Evolutionary conservation across 2,797 vertebrate genomes (phyloP).

Genomic region (Sphenodon punctatus): DNA sequence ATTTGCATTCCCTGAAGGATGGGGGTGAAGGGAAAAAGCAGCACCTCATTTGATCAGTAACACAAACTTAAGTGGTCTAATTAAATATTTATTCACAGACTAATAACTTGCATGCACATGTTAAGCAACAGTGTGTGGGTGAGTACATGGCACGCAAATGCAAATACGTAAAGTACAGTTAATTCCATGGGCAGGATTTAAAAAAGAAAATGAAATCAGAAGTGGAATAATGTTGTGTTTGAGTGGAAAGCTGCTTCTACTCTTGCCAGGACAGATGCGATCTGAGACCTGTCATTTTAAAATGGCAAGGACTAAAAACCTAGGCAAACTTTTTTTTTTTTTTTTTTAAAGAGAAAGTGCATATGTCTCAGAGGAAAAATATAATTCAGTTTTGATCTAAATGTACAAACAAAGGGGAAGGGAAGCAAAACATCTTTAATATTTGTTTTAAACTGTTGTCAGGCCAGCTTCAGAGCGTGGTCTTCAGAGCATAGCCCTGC

Average conservation of each 20-base stretch:
- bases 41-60: slow-evolving; percentile 74
- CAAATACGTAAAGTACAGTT: slow-evolving; percentile 49
- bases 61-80: slow-evolving; percentile 69
- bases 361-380: background rate
- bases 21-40: slow-evolving; percentile 67
- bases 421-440: background rate
- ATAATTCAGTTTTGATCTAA: background rate
- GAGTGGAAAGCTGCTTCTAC: background rate
- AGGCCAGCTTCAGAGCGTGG: background rate
- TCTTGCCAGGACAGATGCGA: background rate
- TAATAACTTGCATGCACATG: slow-evolving; percentile 72
- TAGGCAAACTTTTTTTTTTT: too few species aligned
- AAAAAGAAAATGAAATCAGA: background rate
- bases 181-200: slow-evolving; percentile 64
- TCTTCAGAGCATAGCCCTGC: too few species aligned
- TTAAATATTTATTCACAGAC: slow-evolving; percentile 75
- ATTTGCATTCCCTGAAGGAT: slow-evolving; percentile 60
- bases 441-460: background rate
- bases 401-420: background rate
- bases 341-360: background rate
- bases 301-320: too few species aligned
- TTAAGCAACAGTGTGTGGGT: slow-evolving; percentile 69
- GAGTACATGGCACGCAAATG: slow-evolving; percentile 65
- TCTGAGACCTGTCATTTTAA: background rate
- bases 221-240: slow-evolving; percentile 38